Evolutionary conservation across 2,113 vertebrate genomes (phyloP).

Genomic region (Cyanoramphus novaezelandiae): DNA sequence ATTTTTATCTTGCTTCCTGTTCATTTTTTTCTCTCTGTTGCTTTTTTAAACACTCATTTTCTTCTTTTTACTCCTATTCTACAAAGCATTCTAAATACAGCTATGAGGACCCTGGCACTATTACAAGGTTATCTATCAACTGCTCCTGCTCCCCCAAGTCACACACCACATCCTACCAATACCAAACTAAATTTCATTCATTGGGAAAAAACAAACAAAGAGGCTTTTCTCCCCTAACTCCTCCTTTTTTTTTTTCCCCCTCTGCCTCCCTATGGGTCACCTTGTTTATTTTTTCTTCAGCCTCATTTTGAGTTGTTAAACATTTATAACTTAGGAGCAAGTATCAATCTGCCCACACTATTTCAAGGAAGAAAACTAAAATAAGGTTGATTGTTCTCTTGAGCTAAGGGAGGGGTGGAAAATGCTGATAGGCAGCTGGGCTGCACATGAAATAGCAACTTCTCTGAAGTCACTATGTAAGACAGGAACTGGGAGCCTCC

Average conservation of each 20-base stretch:
- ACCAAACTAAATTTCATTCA: slow-evolving; percentile 29
- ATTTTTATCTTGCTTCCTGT: neutral
- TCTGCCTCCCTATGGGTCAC: neutral
- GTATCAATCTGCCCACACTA: neutral
- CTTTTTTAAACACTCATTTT: neutral
- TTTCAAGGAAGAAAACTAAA: neutral
- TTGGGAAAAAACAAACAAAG: neutral
- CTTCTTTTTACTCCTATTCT: neutral
- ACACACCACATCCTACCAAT: neutral
- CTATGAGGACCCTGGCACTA: neutral
- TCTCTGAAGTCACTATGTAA: neutral
- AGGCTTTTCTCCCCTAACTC: neutral
- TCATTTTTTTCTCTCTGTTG: neutral
- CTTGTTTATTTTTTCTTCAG: slow-evolving; percentile 10
- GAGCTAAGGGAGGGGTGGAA: neutral
- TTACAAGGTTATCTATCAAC: slow-evolving; percentile 2
- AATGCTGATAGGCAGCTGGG: neutral
- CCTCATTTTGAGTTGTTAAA: slow-evolving; percentile 33
- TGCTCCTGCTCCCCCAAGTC: neutral
- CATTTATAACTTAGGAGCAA: slow-evolving; percentile 7
- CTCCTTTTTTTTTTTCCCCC: neutral
- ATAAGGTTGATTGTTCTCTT: neutral
- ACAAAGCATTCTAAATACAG: neutral
- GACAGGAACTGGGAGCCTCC: neutral
- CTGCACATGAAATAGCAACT: neutral